phyloP scores from a whole-genome alignment of 2,113 vertebrate species.

The Podilymbus podiceps region DNA sequence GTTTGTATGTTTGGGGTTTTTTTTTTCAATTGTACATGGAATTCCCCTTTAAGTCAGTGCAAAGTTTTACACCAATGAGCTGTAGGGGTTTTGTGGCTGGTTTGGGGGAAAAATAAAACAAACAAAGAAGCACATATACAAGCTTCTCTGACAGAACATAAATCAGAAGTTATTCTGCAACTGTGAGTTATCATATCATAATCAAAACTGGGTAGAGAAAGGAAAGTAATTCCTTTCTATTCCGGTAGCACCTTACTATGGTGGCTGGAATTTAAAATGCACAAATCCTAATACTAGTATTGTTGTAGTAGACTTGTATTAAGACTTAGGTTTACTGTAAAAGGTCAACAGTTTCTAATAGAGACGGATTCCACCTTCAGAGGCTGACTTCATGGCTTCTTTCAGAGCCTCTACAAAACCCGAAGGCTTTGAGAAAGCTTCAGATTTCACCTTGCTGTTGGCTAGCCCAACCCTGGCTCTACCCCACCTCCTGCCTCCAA shows the following conservation, averaged over 20 bases:
- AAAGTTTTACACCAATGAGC: neutral
- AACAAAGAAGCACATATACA: neutral
- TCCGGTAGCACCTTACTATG: neutral
- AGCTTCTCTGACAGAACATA: neutral
- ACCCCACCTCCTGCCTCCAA: neutral
- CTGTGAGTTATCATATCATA: neutral
- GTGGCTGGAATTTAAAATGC: neutral
- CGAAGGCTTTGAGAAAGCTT: neutral
- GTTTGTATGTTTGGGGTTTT: neutral
- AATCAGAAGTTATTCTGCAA: neutral
- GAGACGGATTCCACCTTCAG: neutral
- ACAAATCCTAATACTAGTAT: neutral
- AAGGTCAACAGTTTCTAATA: neutral
- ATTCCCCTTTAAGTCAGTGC: neutral
- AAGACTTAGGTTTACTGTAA: neutral
- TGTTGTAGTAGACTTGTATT: neutral
- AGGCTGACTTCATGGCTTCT: neutral
- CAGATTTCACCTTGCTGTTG: neutral
- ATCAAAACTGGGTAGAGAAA: neutral
- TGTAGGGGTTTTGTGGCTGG: neutral
- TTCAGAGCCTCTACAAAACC: neutral
- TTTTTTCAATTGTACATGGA: neutral
- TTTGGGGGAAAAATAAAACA: neutral
- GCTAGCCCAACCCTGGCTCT: neutral
- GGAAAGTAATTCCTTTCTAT: neutral